Evolutionary conservation across 2,113 vertebrate species (phyloP).

Genomic region (Ellobius talpinus): DNA sequence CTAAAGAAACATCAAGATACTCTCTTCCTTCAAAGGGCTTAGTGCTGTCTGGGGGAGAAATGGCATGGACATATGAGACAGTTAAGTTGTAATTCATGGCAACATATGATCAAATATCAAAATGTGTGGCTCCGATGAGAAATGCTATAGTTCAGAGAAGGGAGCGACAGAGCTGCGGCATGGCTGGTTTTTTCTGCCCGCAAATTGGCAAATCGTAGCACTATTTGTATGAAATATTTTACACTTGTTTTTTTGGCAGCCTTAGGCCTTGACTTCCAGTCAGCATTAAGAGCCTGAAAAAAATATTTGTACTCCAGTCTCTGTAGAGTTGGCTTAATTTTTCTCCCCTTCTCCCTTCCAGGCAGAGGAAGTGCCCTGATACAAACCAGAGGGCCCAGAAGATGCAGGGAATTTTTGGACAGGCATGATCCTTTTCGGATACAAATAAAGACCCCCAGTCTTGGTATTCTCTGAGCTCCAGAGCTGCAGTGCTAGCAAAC

Average conservation of each 20-base stretch:
- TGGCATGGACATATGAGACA: slow-evolving; percentile 56
- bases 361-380: slow-evolving; percentile 54
- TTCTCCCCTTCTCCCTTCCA: background rate
- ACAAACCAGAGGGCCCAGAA: slow-evolving; percentile 49
- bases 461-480: background rate
- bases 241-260: slow-evolving; percentile 82
- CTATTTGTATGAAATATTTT: slow-evolving; percentile 81
- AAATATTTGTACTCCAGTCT: slow-evolving; percentile 66
- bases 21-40: slow-evolving; percentile 65
- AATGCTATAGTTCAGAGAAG: slow-evolving; percentile 72
- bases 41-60: slow-evolving; percentile 42
- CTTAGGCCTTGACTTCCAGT: slow-evolving; percentile 79
- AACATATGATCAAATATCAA: slow-evolving; percentile 78
- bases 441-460: slow-evolving; percentile 42
- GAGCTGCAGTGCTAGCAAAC: background rate
- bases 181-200: slow-evolving; percentile 66
- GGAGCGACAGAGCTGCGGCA: slow-evolving; percentile 57
- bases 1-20: slow-evolving; percentile 69
- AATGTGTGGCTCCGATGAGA: slow-evolving; percentile 65
- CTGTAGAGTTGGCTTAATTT: slow-evolving; percentile 40
- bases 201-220: slow-evolving; percentile 77
- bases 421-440: slow-evolving; percentile 20
- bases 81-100: slow-evolving; percentile 78
- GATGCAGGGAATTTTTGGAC: slow-evolving; percentile 41
- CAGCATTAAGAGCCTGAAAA: slow-evolving; percentile 71